A percentile compares a stretch with the other conserved stretches of the same genome.
These are phyloP conservation scores for Erebia palarica DNA, from an alignment of 2,888 invertebrate genomes.

Conservation along the genomic window DNA sequence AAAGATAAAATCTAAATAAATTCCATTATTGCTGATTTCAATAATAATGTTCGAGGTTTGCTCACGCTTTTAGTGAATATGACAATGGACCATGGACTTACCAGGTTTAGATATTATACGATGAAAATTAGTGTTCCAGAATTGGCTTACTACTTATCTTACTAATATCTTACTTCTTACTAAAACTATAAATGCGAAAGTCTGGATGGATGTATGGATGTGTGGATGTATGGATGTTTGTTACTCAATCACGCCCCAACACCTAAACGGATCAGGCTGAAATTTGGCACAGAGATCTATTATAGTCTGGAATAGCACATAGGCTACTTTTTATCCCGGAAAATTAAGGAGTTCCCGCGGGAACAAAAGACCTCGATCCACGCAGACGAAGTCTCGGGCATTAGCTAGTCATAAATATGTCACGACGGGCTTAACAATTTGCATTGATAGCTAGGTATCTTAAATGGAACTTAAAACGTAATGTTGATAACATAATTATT, in stretches of 20 bases:
- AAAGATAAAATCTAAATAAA: constrained; percentile 2
- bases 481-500: neutral
- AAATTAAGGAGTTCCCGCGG: too few relatives aligned
- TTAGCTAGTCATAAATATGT: neutral
- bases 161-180: too few relatives aligned
- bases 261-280: too few relatives aligned
- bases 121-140: constrained; percentile 40
- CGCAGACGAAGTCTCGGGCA: too few relatives aligned
- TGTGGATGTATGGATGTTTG: too few relatives aligned
- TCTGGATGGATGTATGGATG: too few relatives aligned
- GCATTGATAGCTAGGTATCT: neutral
- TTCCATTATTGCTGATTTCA: constrained; percentile 23
- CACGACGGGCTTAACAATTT: neutral
- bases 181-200: too few relatives aligned
- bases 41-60: constrained; percentile 43
- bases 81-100: constrained; percentile 43
- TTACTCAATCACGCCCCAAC: too few relatives aligned
- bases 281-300: too few relatives aligned
- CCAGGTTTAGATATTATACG: constrained; percentile 39
- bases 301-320: too few relatives aligned
- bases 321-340: too few relatives aligned
- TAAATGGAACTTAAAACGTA: neutral
- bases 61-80: constrained; percentile 41
- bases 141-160: constrained; percentile 43
- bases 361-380: too few relatives aligned